Percentiles rank a stretch among this genome's conserved stretches.
phyloP scores from a whole-genome alignment of 2,113 vertebrate genomes.

The Lota lota region DNA sequence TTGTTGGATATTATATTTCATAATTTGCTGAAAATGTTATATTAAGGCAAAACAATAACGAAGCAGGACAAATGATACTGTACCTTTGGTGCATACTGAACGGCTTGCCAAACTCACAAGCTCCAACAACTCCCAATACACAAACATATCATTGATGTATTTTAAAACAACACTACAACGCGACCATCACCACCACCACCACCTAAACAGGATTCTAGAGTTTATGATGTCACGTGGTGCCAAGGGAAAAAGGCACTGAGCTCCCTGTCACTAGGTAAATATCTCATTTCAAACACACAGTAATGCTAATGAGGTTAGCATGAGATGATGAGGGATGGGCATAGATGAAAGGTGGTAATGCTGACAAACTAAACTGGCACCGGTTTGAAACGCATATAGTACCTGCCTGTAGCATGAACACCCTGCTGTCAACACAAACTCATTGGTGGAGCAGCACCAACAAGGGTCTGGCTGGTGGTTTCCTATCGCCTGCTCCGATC shows the following conservation, averaged over 20 bases:
- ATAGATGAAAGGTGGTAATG: conserved; percentile 46
- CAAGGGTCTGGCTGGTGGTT: neutral
- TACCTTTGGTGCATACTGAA: conserved; percentile 66
- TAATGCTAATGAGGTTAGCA: conserved; percentile 24
- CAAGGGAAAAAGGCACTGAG: conserved; percentile 20
- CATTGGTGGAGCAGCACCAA: conserved; percentile 29
- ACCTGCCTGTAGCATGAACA: conserved; percentile 41
- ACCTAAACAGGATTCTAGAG: conserved; percentile 13
- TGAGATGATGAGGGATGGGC: conserved; percentile 51
- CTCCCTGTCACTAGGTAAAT: conserved; percentile 43
- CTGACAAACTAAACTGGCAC: neutral
- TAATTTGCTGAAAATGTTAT: too few species aligned
- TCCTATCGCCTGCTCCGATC: neutral
- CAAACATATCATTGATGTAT: too few species aligned
- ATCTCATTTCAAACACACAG: conserved; percentile 55
- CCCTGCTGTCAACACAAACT: conserved; percentile 67
- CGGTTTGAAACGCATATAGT: conserved; percentile 30
- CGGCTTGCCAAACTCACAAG: conserved; percentile 19
- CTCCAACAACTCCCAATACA: too few species aligned
- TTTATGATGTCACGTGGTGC: neutral
- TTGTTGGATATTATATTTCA: too few species aligned
- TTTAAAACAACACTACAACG: too few species aligned
- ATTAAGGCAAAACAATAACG: too few species aligned
- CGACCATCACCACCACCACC: neutral
- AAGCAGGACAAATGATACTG: conserved; percentile 3